phyloP scores from a whole-genome alignment of 2,888 invertebrate genomes.

The Kryphioiulus occultus region DNA sequence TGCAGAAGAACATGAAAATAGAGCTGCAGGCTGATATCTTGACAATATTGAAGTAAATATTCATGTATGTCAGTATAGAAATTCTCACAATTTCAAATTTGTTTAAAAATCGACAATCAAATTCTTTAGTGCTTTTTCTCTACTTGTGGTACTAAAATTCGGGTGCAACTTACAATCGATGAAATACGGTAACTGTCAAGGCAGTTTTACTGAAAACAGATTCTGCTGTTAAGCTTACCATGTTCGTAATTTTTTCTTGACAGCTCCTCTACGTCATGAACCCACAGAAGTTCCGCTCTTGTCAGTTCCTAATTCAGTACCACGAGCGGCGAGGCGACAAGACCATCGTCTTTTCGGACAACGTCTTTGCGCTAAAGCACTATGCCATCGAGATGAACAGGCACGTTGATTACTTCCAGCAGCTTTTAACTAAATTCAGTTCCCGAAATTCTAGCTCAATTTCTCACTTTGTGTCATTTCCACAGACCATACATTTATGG shows the following conservation, averaged over 20 bases:
- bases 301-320: slow-evolving; percentile 92
- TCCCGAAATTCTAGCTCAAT: not conserved
- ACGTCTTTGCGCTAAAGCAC: slow-evolving; percentile 96
- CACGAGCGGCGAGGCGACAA: slow-evolving; percentile 97
- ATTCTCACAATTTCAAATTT: too few relatives aligned
- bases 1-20: too few relatives aligned
- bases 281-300: slow-evolving; percentile 96
- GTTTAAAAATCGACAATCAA: too few relatives aligned
- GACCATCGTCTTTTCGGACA: slow-evolving; percentile 99
- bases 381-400: slow-evolving; percentile 98
- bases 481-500: slow-evolving; percentile 91
- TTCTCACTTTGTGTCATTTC: slow-evolving; percentile 10
- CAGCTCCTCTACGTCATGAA: slow-evolving; percentile 95
- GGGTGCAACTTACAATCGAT: too few relatives aligned
- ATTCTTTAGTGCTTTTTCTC: too few relatives aligned
- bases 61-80: too few relatives aligned
- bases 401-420: slow-evolving; percentile 56
- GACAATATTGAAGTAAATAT: too few relatives aligned
- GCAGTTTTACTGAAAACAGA: too few relatives aligned
- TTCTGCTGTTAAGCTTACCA: slow-evolving; percentile 53
- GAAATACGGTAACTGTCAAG: too few relatives aligned
- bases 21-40: too few relatives aligned
- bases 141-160: too few relatives aligned
- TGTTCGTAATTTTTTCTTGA: slow-evolving; percentile 26
- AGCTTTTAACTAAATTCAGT: not conserved